Evolutionary conservation across 1,140 invertebrate species (phyloP).

Genomic region (Yoshiicerus persimilis): DNA sequence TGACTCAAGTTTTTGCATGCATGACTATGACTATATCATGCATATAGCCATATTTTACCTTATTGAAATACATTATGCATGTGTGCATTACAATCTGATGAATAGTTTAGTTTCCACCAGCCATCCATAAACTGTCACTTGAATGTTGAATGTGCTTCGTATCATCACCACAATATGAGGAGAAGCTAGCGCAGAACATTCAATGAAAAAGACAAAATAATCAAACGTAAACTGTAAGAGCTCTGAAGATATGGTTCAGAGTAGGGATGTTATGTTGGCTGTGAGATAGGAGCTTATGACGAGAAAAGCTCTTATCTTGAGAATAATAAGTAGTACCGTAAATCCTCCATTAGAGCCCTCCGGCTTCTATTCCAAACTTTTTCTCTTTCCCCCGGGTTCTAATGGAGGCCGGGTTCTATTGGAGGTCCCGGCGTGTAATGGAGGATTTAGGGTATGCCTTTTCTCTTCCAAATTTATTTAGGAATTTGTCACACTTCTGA

Average conservation of each 20-base stretch:
- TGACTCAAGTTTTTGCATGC: too few relatives aligned
- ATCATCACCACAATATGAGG: not conserved
- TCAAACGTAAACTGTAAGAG: not conserved
- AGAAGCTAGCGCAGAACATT: not conserved
- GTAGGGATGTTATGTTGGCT: not conserved
- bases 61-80: not conserved
- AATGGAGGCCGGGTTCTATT: too few relatives aligned
- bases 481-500: not conserved
- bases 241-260: not conserved
- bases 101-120: not conserved
- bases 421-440: too few relatives aligned
- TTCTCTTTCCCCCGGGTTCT: too few relatives aligned
- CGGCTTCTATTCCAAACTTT: too few relatives aligned
- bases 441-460: too few relatives aligned
- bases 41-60: too few relatives aligned
- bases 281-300: not conserved
- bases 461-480: slow-evolving; percentile 10
- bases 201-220: not conserved
- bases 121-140: not conserved
- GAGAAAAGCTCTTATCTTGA: slow-evolving; percentile 3
- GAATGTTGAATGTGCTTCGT: too few relatives aligned
- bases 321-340: not conserved
- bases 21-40: too few relatives aligned
- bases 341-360: too few relatives aligned
- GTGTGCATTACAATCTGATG: not conserved